These are phyloP conservation scores for Nanorana parkeri DNA, from an alignment of 2,113 vertebrate species.

Conservation along the genomic window DNA sequence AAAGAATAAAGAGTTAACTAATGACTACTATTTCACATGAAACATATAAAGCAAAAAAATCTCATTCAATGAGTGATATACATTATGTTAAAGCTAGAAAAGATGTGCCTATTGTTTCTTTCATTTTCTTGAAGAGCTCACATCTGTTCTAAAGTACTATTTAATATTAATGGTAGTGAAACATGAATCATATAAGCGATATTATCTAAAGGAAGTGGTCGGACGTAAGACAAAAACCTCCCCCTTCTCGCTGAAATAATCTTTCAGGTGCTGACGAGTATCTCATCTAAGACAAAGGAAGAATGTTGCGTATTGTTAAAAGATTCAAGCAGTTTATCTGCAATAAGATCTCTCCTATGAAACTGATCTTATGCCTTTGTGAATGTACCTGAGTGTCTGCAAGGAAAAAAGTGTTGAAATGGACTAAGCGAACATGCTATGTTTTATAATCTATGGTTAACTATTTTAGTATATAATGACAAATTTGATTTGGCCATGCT, in stretches of 20 bases:
- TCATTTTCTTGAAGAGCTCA: slow-evolving; percentile 14
- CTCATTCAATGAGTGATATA: slow-evolving; percentile 14
- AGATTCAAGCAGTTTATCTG: slow-evolving; percentile 55
- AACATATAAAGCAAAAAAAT: not conserved
- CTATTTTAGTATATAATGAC: slow-evolving; percentile 49
- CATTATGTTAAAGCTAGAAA: not conserved
- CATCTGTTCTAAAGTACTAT: slow-evolving; percentile 50
- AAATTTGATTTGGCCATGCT: slow-evolving; percentile 40
- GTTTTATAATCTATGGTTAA: slow-evolving; percentile 45
- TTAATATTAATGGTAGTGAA: slow-evolving; percentile 53
- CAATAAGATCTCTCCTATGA: slow-evolving; percentile 56
- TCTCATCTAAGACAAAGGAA: slow-evolving; percentile 49
- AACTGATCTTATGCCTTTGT: slow-evolving; percentile 54
- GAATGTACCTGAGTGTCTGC: slow-evolving; percentile 45
- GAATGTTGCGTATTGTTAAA: slow-evolving; percentile 50
- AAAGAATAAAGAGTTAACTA: not conserved
- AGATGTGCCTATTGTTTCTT: slow-evolving; percentile 27
- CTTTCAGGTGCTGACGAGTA: slow-evolving; percentile 49
- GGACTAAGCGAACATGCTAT: slow-evolving; percentile 27
- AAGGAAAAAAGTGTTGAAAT: slow-evolving; percentile 53
- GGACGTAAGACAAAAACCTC: slow-evolving; percentile 50
- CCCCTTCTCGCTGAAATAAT: slow-evolving; percentile 51
- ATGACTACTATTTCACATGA: slow-evolving; percentile 3
- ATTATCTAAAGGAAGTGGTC: slow-evolving; percentile 54
- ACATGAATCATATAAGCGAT: slow-evolving; percentile 55